phyloP scores from a whole-genome alignment of 2,888 invertebrate species.

The Ormyrus rosae region DNA sequence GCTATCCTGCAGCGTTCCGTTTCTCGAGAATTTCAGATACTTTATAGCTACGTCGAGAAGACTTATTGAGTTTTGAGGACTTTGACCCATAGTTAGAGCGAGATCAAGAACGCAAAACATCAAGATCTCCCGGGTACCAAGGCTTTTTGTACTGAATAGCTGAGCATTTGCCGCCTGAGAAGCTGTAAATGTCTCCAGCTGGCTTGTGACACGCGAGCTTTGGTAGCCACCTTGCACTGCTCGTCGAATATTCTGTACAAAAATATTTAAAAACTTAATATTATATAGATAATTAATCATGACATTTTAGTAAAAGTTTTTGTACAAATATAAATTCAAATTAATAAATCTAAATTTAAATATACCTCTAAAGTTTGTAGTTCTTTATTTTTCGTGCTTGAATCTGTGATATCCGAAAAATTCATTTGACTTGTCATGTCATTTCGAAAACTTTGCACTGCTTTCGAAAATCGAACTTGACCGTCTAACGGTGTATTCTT shows the following conservation, averaged over 20 bases:
- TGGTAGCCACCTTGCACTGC: conserved; percentile 69
- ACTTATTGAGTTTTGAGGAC: conserved; percentile 63
- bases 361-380: conserved; percentile 60
- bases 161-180: conserved; percentile 66
- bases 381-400: conserved; percentile 70
- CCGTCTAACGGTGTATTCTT: conserved; percentile 81
- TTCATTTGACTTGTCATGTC: conserved; percentile 77
- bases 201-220: conserved; percentile 67
- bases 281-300: conserved; percentile 74
- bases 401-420: conserved; percentile 70
- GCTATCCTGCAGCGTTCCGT: neutral
- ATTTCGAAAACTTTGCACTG: conserved; percentile 78
- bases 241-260: conserved; percentile 69
- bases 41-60: conserved; percentile 70
- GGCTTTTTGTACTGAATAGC: conserved; percentile 58
- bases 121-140: conserved; percentile 63
- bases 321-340: conserved; percentile 4
- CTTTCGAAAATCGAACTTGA: conserved; percentile 84
- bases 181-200: conserved; percentile 71
- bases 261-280: conserved; percentile 75
- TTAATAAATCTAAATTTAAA: conserved; percentile 9
- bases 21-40: conserved; percentile 64
- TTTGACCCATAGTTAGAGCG: conserved; percentile 67
- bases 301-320: conserved; percentile 68
- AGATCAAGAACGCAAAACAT: conserved; percentile 69